Conservation (phyloP, 2,797 vertebrate species). For the Geotria australis region DNA sequence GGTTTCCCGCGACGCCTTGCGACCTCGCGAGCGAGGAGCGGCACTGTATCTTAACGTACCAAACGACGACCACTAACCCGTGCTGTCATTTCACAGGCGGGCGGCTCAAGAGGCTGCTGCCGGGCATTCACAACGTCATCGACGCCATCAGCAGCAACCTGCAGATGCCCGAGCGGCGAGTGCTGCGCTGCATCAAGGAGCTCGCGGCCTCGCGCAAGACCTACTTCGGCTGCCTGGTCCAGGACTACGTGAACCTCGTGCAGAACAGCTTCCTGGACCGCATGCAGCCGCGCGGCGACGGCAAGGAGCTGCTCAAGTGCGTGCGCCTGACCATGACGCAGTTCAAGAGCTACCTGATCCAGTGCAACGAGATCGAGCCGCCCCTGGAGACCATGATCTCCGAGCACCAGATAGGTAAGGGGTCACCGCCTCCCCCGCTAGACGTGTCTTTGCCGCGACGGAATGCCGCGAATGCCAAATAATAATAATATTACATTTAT, state of each 20-base stretch:
- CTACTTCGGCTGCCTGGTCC: conserved; percentile 76
- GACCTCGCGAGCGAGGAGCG: too few species aligned
- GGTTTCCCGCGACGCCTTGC: too few species aligned
- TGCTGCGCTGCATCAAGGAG: conserved; percentile 47
- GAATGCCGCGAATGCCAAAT: neutral
- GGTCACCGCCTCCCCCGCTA: neutral
- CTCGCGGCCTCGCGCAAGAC: conserved; percentile 57
- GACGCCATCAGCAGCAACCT: conserved; percentile 66
- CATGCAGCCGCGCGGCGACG: conserved; percentile 15
- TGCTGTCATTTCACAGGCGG: too few species aligned
- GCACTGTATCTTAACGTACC: too few species aligned
- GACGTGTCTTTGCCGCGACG: neutral
- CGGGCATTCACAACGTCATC: conserved; percentile 7
- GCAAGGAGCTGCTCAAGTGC: conserved; percentile 47
- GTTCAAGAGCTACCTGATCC: conserved; percentile 70
- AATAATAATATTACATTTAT: too few species aligned
- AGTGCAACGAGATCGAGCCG: conserved; percentile 69
- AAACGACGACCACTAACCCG: too few species aligned
- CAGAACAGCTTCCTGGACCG: conserved; percentile 73
- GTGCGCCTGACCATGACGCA: conserved; percentile 86
- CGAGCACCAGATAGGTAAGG: conserved; percentile 71
- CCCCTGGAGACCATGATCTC: conserved; percentile 77
- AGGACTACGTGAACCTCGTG: conserved; percentile 72
- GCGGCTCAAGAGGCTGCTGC: too few species aligned
- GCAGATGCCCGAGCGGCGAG: conserved; percentile 50